Percentiles rank a stretch among this genome's conserved stretches.
phyloP scores from a whole-genome alignment of 1,140 invertebrate genomes.

The Drosophila pruinosa region DNA sequence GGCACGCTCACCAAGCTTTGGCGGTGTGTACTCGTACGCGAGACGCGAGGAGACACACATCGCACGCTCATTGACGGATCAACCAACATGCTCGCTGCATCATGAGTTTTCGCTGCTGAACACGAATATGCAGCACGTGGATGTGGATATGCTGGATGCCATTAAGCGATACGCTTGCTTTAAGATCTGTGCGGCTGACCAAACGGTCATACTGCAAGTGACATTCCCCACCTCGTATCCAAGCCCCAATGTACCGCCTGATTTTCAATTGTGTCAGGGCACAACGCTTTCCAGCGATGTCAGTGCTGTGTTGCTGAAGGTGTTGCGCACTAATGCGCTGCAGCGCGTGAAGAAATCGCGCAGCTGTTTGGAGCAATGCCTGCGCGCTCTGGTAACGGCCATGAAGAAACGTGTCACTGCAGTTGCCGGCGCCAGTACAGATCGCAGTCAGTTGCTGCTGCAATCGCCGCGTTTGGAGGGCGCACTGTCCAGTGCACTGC shows the following conservation, averaged over 20 bases:
- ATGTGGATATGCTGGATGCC: conserved; percentile 89
- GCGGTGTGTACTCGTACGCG: conserved; percentile 37
- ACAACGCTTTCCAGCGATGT: conserved; percentile 86
- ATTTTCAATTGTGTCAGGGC: conserved; percentile 87
- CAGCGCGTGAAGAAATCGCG: conserved; percentile 90
- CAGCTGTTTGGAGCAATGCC: conserved; percentile 91
- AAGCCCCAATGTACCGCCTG: conserved; percentile 86
- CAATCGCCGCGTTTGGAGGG: conserved; percentile 80
- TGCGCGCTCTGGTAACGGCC: conserved; percentile 88
- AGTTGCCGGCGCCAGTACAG: conserved; percentile 41
- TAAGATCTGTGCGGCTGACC: conserved; percentile 88
- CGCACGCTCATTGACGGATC: conserved; percentile 77
- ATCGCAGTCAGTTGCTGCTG: conserved; percentile 80
- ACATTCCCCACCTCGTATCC: conserved; percentile 79
- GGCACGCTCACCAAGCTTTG: conserved; percentile 68
- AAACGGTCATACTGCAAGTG: conserved; percentile 90
- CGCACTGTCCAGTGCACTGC: conserved; percentile 83
- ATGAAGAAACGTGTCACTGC: conserved; percentile 85
- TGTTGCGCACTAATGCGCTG: conserved; percentile 88
- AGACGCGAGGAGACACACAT: conserved; percentile 71
- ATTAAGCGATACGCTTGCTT: conserved; percentile 89
- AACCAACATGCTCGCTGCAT: conserved; percentile 87
- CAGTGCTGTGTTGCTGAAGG: conserved; percentile 87
- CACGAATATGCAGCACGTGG: conserved; percentile 93
- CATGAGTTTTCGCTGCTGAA: conserved; percentile 95